Evolutionary conservation across 2,113 vertebrate species (phyloP), one percentile per base, ranked within the genome.

Genomic region (Orthonyx spaldingii): DNA sequence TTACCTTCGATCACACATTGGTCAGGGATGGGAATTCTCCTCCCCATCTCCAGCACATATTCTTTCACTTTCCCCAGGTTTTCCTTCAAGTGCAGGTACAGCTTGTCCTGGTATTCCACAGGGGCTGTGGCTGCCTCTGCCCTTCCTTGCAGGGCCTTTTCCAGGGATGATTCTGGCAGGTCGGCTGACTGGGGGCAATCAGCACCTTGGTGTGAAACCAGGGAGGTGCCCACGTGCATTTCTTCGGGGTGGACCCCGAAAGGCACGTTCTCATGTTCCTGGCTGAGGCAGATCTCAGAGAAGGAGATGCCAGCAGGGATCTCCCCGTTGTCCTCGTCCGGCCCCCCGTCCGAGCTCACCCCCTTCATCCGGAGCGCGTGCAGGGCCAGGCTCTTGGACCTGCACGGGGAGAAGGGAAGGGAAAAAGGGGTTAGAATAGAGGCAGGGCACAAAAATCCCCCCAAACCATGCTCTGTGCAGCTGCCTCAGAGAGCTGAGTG

Each of bases 1-100:
- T 98, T 96, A 99, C 99, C 99, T 99, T 99, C 99, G 52, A 99
- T 98, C 68, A 98, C 94, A 86, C 99, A 99, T 49, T 99, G 98
- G 17, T 99, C 98, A 5, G 99, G 99, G 53, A 98, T 60, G 18
- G 99, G 99, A 81, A 99, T 98, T 96, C 96, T 98, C 96, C 96
- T 98, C 49, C 97, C 83, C 82, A 98, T 98, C 94, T 99, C 98
- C 30, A 77, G 13, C 63, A 98, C 98, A 30, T 98, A 99, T 4
- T 97, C 97, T 81, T 98, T 98, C 88, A 99, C 98, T 76, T 94
- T 94, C 85, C 97, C 97, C 96, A 99, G 97, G 94, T 99, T 99
- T 89, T 99, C 98, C 97, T 98, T 98, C 66, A 99, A 91, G 94
- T 99, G 98, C 93, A 98, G 75, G 93, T 98, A 99, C 72, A 99